These are phyloP conservation scores for Phrynocephalus forsythii DNA, from an alignment of 2,797 vertebrate species.

Conservation along the genomic window DNA sequence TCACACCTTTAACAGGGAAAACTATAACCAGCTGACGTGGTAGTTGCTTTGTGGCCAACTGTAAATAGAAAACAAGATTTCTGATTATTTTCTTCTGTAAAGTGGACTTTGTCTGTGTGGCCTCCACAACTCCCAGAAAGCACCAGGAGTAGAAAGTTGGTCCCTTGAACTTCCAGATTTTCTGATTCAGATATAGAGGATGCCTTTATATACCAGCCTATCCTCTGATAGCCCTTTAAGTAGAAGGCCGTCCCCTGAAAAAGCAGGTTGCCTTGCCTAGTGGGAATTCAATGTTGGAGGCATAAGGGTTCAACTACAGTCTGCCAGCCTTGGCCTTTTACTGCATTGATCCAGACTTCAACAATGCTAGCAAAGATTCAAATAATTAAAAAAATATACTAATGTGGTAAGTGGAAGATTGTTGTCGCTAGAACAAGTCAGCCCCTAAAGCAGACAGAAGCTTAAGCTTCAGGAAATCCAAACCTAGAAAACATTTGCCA, in stretches of 20 bases:
- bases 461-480: conserved; percentile 50
- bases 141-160: too few relatives aligned
- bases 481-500: conserved; percentile 55
- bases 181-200: neutral
- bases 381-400: neutral
- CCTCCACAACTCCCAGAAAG: too few relatives aligned
- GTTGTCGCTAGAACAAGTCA: conserved; percentile 37
- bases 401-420: conserved; percentile 2
- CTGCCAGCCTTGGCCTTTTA: neutral
- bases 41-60: neutral
- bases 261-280: too few relatives aligned
- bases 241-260: neutral
- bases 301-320: neutral
- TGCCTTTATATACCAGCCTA: neutral
- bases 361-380: neutral
- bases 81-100: neutral
- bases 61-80: neutral
- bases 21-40: neutral
- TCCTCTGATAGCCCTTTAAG: neutral
- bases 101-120: neutral
- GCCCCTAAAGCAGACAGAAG: conserved; percentile 53
- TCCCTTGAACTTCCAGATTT: too few relatives aligned
- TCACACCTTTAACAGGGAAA: neutral
- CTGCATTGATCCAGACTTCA: neutral
- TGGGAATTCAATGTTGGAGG: neutral